These are phyloP conservation scores for Caerostris darwini DNA, from an alignment of 1,140 invertebrate genomes.

Conservation along the genomic window DNA sequence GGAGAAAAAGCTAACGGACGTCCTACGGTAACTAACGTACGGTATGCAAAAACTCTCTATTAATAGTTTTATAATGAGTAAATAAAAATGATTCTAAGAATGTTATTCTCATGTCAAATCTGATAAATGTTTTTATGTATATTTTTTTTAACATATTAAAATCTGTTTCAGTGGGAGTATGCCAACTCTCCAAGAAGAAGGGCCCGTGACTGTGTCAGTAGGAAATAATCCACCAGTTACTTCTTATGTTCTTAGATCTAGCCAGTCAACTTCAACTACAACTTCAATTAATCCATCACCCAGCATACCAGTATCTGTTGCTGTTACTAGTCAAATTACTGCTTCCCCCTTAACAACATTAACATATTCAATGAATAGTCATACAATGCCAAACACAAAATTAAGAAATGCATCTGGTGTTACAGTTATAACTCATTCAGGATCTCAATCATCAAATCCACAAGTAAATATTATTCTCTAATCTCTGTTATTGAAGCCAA, in stretches of 20 bases:
- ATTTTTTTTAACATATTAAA: not conserved
- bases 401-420: slow-evolving; percentile 72
- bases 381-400: slow-evolving; percentile 61
- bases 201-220: slow-evolving; percentile 73
- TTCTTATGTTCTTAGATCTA: slow-evolving; percentile 51
- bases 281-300: slow-evolving; percentile 70
- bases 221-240: slow-evolving; percentile 52
- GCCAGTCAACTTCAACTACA: slow-evolving; percentile 77
- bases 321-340: slow-evolving; percentile 55
- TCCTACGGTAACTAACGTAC: too few relatives aligned
- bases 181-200: slow-evolving; percentile 79
- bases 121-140: not conserved
- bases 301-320: slow-evolving; percentile 53
- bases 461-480: slow-evolving; percentile 44
- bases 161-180: slow-evolving; percentile 79
- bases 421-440: slow-evolving; percentile 69
- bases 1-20: too few relatives aligned
- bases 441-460: slow-evolving; percentile 66
- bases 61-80: not conserved
- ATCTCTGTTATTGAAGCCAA: too few relatives aligned
- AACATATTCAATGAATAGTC: slow-evolving; percentile 47
- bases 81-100: not conserved
- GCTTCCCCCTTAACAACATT: slow-evolving; percentile 42
- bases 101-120: not conserved
- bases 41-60: too few relatives aligned